A percentile compares a stretch with the other conserved stretches of the same genome.
These are phyloP conservation scores for Agelaius phoeniceus DNA, from an alignment of 2,113 vertebrate species.

Conservation along the genomic window DNA sequence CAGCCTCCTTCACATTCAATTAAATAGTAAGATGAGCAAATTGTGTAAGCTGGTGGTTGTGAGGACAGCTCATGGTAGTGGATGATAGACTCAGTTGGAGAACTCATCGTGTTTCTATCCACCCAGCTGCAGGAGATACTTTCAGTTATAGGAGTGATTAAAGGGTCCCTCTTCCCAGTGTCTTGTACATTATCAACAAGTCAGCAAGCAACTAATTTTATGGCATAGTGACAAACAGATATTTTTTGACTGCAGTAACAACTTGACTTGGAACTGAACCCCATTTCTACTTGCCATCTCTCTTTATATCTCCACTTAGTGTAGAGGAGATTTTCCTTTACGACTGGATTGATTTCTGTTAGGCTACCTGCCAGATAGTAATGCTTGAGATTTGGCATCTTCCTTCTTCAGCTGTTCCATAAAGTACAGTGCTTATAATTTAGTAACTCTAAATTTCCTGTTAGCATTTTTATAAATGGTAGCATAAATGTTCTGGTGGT, in stretches of 20 bases:
- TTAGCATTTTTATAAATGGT: background rate
- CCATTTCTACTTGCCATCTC: background rate
- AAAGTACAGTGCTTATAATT: background rate
- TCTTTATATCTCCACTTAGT: background rate
- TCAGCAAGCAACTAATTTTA: background rate
- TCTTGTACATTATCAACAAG: background rate
- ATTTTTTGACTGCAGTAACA: background rate
- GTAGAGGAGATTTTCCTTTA: background rate
- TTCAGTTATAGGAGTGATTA: background rate
- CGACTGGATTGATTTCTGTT: background rate
- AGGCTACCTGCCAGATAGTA: background rate
- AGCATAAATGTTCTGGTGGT: background rate
- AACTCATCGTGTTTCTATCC: background rate
- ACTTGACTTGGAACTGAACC: background rate
- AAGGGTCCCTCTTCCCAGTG: background rate
- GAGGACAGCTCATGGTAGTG: background rate
- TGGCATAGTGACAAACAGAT: background rate
- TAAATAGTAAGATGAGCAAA: background rate
- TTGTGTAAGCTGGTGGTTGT: background rate
- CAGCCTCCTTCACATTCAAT: background rate
- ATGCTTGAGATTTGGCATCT: background rate
- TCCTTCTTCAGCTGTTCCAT: background rate
- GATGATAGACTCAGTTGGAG: background rate
- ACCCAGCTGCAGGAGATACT: background rate
- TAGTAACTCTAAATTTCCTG: background rate